Conservation (phyloP, 1,140 invertebrate genomes). For the Drosophila hydei region DNA sequence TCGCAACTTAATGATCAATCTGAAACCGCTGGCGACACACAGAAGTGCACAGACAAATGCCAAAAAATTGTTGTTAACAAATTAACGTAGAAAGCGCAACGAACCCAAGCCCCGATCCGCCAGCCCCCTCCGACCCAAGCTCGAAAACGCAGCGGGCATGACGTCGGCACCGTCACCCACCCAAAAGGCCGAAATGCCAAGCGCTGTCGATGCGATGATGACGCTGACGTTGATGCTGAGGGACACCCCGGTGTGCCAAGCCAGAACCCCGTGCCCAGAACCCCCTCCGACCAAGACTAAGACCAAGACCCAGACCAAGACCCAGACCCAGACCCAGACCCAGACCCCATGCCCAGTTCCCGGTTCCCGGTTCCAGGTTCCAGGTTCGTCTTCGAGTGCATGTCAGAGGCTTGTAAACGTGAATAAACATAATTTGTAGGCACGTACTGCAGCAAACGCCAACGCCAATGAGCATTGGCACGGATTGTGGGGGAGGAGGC, state of each 20-base stretch:
- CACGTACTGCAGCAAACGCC: constrained; percentile 74
- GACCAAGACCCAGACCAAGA: constrained; percentile 4
- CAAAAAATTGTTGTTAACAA: constrained; percentile 74
- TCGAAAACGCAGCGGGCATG: constrained; percentile 62
- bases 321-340: constrained; percentile 13
- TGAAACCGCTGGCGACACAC: constrained; percentile 51
- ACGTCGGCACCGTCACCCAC: constrained; percentile 56
- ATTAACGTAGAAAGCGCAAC: constrained; percentile 82
- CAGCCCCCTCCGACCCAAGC: constrained; percentile 1
- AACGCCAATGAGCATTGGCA: constrained; percentile 66
- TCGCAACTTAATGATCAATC: constrained; percentile 18
- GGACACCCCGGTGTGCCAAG: constrained; percentile 72
- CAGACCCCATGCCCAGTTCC: constrained; percentile 24
- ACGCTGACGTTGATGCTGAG: constrained; percentile 75
- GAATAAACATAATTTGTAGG: constrained; percentile 81
- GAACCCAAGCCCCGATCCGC: constrained; percentile 44
- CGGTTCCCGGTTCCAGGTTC: constrained; percentile 22
- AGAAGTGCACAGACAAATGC: constrained; percentile 55
- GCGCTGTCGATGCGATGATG: constrained; percentile 74
- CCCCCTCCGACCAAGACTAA: not conserved
- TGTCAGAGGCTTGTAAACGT: constrained; percentile 81
- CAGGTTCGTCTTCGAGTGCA: constrained; percentile 64
- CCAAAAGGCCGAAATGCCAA: constrained; percentile 51
- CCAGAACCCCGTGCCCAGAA: constrained; percentile 19
- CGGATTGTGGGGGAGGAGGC: not conserved